Percentiles rank a stretch among this genome's conserved stretches.
Conservation (phyloP, 2,888 invertebrate species). For the Chymomyza procnemis region DNA sequence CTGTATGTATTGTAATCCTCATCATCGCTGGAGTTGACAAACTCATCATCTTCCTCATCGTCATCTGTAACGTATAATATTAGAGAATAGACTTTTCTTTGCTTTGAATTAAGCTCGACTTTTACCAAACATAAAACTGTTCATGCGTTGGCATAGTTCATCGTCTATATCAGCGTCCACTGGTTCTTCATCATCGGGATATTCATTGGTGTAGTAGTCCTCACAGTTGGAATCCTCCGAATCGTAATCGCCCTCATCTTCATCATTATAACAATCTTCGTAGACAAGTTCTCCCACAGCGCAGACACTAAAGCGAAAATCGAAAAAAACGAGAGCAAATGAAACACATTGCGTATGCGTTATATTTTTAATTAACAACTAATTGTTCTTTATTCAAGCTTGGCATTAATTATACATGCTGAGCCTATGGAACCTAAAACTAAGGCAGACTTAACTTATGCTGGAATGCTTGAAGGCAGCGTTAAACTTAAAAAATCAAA, state of each 20-base stretch:
- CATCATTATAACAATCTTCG: constrained; percentile 75
- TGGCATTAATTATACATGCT: constrained; percentile 9
- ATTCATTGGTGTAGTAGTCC: constrained; percentile 87
- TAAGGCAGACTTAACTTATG: constrained; percentile 42
- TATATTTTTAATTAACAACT: neutral
- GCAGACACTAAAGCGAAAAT: constrained; percentile 75
- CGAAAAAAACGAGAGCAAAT: constrained; percentile 14
- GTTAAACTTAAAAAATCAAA: constrained; percentile 3
- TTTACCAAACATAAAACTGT: constrained; percentile 76
- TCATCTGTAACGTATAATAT: constrained; percentile 22
- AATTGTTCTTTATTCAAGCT: constrained; percentile 28
- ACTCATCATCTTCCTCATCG: constrained; percentile 58
- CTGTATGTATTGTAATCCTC: constrained; percentile 59
- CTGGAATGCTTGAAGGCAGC: constrained; percentile 48
- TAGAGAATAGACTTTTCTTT: no score
- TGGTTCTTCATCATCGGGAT: constrained; percentile 85
- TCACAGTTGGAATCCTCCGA: constrained; percentile 89
- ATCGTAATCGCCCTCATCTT: constrained; percentile 79
- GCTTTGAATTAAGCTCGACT: no score
- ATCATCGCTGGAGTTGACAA: constrained; percentile 64
- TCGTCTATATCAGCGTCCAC: constrained; percentile 78
- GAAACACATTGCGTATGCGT: constrained; percentile 26
- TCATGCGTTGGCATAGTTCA: constrained; percentile 82
- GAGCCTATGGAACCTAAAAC: constrained; percentile 32
- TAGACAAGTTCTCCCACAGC: constrained; percentile 70